Base-by-base conservation (phyloP, 2,797 vertebrate species). In the Pelodytes ibericus region DNA sequence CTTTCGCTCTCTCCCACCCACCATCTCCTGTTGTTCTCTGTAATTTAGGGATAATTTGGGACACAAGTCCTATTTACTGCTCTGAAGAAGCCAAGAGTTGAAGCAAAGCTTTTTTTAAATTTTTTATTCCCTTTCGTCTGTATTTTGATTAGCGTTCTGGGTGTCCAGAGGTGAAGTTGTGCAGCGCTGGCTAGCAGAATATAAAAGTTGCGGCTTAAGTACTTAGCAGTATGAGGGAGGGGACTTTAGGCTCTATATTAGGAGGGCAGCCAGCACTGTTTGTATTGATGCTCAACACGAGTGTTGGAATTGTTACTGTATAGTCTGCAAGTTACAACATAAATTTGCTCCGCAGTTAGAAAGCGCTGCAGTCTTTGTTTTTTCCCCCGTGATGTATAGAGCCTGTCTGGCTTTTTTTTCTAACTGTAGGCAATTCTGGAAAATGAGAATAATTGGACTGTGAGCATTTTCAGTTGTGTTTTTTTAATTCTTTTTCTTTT, bases 31-130 rank as follows among this genome's bases (percentile, higher is more conserved):
- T 51, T 25, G 15, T n/a, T 53, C 29, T 41, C 47, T 70, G 31
- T 58, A 49, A 77, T 77, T 70, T 57, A 39, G 36, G 66, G 31
- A 9, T 56, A 41, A 56, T 75, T 61, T 70, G 58, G 41, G 59
- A 58, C 18, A 31, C 7, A 11, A 36, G 47, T 29, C 68, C 33
- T 59, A 60, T 63, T 41, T 56, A 36, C 30, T 13, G 15, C 30
- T 62, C 10, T 41, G 2, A 24, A 41, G 22, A 51, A 13, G 29
- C 29, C 5, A 20, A 22, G 29, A 36, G 33, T 44, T 44, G 1
- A 30, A 29, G 18, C 47, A 20, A 2, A 24, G 31, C 53, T 57
- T 8, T 3, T 36, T 65, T 74, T 25, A 24, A 56, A 8, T 15
- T 39, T 33, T 61, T 31, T 10, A 62, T 16, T 62, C 9, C 30